These are phyloP conservation scores for Flexamia atlantica DNA, from an alignment of 2,888 invertebrate species.

Conservation along the genomic window DNA sequence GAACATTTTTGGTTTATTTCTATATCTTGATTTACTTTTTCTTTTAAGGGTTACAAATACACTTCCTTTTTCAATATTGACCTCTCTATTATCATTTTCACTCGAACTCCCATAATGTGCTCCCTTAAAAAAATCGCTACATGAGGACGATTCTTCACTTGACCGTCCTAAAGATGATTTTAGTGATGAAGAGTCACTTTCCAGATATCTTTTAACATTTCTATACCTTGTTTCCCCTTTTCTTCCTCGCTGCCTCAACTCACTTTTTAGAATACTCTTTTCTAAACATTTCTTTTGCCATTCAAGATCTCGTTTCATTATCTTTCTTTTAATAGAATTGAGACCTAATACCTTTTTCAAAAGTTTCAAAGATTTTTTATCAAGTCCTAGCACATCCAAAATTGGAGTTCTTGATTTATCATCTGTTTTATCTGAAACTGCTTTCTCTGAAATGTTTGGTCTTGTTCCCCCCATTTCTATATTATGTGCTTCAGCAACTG, in stretches of 20 bases:
- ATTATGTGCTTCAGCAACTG: too few species aligned
- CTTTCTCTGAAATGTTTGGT: neutral
- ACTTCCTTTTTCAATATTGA: conserved; percentile 27
- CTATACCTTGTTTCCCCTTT: neutral
- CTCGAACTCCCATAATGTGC: conserved; percentile 24
- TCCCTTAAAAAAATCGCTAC: neutral
- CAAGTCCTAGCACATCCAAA: conserved; percentile 19
- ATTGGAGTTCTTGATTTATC: conserved; percentile 2
- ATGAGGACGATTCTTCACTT: neutral
- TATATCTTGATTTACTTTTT: conserved; percentile 3
- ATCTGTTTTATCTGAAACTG: neutral
- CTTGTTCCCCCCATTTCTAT: too few species aligned
- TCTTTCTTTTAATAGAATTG: neutral
- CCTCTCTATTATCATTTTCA: conserved; percentile 13
- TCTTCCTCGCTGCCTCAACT: neutral
- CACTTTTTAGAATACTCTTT: neutral
- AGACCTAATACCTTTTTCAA: conserved; percentile 13
- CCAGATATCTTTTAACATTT: neutral
- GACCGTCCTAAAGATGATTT: neutral
- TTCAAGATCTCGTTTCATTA: neutral
- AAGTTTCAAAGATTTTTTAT: conserved; percentile 13
- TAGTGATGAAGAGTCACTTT: neutral
- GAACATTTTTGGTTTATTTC: too few species aligned
- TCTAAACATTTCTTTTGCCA: conserved; percentile 1
- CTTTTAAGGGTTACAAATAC: conserved; percentile 4